Percentiles rank a stretch among this genome's conserved stretches.
phyloP scores from a whole-genome alignment of 2,113 vertebrate species.

The Muscicapa adusta region DNA sequence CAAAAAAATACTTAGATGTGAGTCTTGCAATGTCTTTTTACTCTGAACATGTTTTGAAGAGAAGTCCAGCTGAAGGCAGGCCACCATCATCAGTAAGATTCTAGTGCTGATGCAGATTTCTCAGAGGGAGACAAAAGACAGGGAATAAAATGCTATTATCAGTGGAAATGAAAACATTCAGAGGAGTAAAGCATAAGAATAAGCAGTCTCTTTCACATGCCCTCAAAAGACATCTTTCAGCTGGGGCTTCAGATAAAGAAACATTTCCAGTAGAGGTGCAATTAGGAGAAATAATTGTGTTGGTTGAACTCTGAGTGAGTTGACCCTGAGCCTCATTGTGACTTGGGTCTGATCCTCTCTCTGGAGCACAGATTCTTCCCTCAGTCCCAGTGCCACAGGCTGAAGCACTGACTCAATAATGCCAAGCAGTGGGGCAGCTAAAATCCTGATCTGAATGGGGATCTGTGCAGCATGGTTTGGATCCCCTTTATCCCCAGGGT shows the following conservation, averaged over 20 bases:
- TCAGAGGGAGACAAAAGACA: neutral
- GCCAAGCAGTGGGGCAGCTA: neutral
- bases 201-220: neutral
- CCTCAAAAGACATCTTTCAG: neutral
- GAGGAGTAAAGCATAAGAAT: neutral
- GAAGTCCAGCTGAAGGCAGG: neutral
- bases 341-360: neutral
- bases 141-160: conserved; percentile 4
- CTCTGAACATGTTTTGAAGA: neutral
- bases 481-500: neutral
- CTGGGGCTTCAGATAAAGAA: neutral
- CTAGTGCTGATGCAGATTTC: neutral
- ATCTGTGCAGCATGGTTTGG: neutral
- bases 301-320: neutral
- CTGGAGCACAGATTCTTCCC: neutral
- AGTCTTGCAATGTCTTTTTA: neutral
- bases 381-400: neutral
- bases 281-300: neutral
- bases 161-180: conserved; percentile 28
- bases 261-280: neutral
- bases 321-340: neutral
- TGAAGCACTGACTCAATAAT: neutral
- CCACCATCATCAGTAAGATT: neutral
- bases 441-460: neutral
- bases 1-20: neutral